Evolutionary conservation across 2,888 invertebrate genomes (phyloP), one percentile per base, ranked within the genome.

Genomic region (Eristalis pertinax): DNA sequence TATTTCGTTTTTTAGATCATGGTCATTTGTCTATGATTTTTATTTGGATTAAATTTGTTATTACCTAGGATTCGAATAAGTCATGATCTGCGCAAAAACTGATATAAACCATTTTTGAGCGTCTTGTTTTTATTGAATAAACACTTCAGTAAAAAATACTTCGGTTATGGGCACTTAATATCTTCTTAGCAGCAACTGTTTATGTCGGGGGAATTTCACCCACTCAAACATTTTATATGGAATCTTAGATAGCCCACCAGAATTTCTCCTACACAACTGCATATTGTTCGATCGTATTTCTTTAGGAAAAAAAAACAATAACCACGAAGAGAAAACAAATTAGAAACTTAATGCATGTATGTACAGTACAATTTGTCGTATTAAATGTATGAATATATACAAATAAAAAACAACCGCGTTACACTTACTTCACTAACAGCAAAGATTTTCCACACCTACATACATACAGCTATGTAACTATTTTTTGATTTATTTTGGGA

Each of bases 1-100:
- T 4, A 32, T 13, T 60, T 60, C 26, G 26, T 29, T 68, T 78
- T 69, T 81, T 75, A 69, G 69, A 81, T 81, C 81, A 81, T 32
- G 81, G 81, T 41, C 81, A 32, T 63, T 67, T 79, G 72, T 50
- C 56, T 75, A 58, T 43, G 63, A 63, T 69, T 56, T 63, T 58
- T 41, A 72, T 19, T 58, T 60, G 26, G n/a, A 8, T 67, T 67
- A 35, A 24, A 26, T 26, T 15, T 2, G 1, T 19, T 19, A 19
- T 19, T 50, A 22, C 50, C 64, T 41, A 68, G 68, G 60, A 38
- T 10, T 35, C 22, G 7, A 65, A 56, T 35, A 32, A 32, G 8
- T 8, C 8, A 22, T 56, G 63, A 69, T 63, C n/a, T 50, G 69
- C 35, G 32, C n/a, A 24, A 77, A 69, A 77, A 3, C 35, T 13